phyloP scores from a whole-genome alignment of 1,140 invertebrate genomes.

The Archivesica marissinica region DNA sequence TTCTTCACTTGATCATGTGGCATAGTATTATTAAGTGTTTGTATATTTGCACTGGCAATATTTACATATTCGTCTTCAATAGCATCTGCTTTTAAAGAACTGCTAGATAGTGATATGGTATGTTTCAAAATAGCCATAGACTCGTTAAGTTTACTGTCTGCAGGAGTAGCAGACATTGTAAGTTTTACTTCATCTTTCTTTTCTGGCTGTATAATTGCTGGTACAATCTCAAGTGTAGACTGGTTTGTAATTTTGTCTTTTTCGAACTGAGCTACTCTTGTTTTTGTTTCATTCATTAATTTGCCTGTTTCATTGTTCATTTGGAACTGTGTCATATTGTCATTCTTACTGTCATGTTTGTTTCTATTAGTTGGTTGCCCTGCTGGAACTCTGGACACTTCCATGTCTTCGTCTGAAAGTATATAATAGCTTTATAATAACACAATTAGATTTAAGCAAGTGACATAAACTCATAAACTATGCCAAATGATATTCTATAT shows the following conservation, averaged over 20 bases:
- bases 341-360: background rate
- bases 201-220: background rate
- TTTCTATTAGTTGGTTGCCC: background rate
- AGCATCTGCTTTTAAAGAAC: background rate
- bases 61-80: conserved; percentile 41
- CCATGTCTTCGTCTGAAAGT: conserved; percentile 33
- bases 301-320: background rate
- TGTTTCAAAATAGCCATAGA: background rate
- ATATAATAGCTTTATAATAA: too few species aligned
- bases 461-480: background rate
- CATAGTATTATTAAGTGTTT: background rate
- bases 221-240: background rate
- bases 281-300: background rate
- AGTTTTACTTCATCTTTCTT: background rate
- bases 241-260: background rate
- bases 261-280: background rate
- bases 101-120: background rate
- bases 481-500: background rate
- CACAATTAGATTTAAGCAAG: background rate
- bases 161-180: background rate
- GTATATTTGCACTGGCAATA: background rate
- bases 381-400: background rate
- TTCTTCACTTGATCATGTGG: background rate
- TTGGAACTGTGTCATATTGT: background rate
- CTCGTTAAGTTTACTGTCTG: background rate